Evolutionary conservation across 2,888 invertebrate species (phyloP), one percentile per base, ranked within the genome.

Genomic region (Ypsolopha sequella): DNA sequence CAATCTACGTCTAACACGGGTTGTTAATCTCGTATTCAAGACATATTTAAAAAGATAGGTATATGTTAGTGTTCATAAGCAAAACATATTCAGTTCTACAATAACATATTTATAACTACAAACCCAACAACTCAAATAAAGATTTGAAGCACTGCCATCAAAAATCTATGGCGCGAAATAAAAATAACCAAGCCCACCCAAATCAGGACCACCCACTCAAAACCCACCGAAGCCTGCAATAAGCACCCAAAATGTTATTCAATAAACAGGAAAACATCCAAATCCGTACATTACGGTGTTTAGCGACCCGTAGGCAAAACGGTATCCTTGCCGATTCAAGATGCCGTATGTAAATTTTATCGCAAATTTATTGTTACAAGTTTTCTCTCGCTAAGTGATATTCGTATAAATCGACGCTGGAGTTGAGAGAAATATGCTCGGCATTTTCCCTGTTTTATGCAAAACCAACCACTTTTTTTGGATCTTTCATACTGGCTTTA

Each of bases 351-450:
- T 71, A 80, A 81, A 81, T 81, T 74, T 68, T 74, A 76, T 76
- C 68, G 70, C 59, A 66, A 76, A 84, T 82, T 84, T 84, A 82
- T 84, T 76, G 80, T 80, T 78, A 79, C 78, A 75, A 73, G 71
- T 70, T 73, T 70, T 73, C 74, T 72, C 69, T 64, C 59, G 72
- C 73, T 81, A 84, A 84, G 84, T 82, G 81, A 81, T 80, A 80
- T 80, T 76, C 76, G 69, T 68, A 68, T 62, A 52, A 52, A 52
- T 50, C 54, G 52, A 49, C 48, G 50, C 45, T 35, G 48, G 48
- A 51, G 41, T 48, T 48, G 38, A 38, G 43, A 63, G 58, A 65
- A 71, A 76, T 76, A 77, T 76, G 76, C 74, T 73, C 59, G 65
- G 62, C 61, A 59, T 66, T 75, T 71, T 69, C 71, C 70, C 68